Evolutionary conservation across 2,797 vertebrate genomes (phyloP).

Genomic region (Sylvilagus floridanus): DNA sequence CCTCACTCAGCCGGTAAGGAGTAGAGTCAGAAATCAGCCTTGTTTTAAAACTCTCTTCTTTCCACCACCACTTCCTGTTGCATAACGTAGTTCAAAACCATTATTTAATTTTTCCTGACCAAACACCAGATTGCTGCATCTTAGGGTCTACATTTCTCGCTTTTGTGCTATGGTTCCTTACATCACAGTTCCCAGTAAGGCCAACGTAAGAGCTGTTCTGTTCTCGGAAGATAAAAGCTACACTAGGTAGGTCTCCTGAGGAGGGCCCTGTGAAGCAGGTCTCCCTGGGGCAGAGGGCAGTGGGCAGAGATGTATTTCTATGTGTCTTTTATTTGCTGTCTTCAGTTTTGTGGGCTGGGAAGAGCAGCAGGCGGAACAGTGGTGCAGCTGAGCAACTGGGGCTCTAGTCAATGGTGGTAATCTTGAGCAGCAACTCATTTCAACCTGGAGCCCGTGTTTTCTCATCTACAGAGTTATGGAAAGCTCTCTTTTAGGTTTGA

Average conservation of each 20-base stretch:
- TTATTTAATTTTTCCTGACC: not conserved
- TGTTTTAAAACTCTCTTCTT: not conserved
- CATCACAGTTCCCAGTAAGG: not conserved
- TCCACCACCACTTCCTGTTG: not conserved
- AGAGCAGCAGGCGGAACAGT: not conserved
- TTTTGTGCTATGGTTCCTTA: not conserved
- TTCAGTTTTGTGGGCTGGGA: not conserved
- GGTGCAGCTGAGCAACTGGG: not conserved
- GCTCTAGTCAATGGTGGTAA: not conserved
- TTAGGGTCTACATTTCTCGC: not conserved
- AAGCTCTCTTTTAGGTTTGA: not conserved
- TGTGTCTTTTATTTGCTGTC: not conserved
- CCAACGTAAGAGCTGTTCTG: not conserved
- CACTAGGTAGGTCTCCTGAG: not conserved
- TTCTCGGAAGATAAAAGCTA: not conserved
- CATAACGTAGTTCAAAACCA: not conserved
- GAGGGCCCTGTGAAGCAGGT: not conserved
- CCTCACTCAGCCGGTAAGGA: not conserved
- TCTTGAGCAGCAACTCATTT: not conserved
- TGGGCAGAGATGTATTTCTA: not conserved
- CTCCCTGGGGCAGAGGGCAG: not conserved
- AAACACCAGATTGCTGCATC: not conserved
- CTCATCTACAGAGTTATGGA: not conserved
- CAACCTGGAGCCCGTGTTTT: not conserved
- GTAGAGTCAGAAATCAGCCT: not conserved